These are phyloP conservation scores for Hirtodrosophila duncani DNA, from an alignment of 2,888 invertebrate species.

Conservation along the genomic window DNA sequence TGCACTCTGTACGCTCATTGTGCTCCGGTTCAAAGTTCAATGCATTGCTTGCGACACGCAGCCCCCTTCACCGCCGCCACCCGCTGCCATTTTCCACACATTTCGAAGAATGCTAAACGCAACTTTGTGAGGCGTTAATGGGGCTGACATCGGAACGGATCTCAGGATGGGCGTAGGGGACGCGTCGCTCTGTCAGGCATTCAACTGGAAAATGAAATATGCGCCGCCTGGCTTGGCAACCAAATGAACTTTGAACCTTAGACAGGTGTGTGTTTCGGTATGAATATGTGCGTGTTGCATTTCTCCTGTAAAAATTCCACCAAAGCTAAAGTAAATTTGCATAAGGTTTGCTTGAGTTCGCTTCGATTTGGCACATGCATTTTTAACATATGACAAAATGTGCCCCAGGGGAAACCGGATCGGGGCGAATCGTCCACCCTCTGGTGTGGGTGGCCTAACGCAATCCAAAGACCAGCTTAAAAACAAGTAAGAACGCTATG, in stretches of 20 bases:
- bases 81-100: constrained; percentile 3
- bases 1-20: constrained; percentile 19
- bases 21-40: constrained; percentile 43
- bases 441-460: too few relatives aligned
- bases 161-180: constrained; percentile 1
- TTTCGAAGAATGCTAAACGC: constrained; percentile 29
- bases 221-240: constrained; percentile 10
- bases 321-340: constrained; percentile 30
- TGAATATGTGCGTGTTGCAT: constrained; percentile 22
- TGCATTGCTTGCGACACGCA: constrained; percentile 44
- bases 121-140: constrained; percentile 23
- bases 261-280: neutral
- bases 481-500: too few relatives aligned
- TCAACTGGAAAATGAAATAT: constrained; percentile 35
- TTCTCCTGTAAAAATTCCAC: constrained; percentile 11
- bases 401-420: too few relatives aligned
- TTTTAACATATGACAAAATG: too few relatives aligned
- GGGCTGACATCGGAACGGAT: neutral
- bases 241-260: constrained; percentile 40
- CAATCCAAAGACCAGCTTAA: too few relatives aligned
- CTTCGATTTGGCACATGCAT: too few relatives aligned
- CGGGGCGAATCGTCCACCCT: too few relatives aligned
- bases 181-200: constrained; percentile 26
- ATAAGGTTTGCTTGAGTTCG: constrained; percentile 20
- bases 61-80: constrained; percentile 3